phyloP scores from a whole-genome alignment of 2,888 invertebrate species.

The Acronicta leporina region DNA sequence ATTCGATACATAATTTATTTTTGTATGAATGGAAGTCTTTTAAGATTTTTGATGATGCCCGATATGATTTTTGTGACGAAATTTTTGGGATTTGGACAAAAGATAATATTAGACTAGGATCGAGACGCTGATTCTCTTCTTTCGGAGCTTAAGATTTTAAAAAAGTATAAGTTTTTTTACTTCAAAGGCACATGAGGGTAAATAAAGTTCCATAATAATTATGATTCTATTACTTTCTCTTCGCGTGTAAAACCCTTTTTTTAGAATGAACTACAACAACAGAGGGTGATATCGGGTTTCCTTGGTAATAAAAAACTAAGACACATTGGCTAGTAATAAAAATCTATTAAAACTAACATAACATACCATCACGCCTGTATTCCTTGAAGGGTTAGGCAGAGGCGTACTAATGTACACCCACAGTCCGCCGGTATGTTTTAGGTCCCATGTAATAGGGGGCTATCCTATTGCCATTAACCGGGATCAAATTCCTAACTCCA shows the following conservation, averaged over 20 bases:
- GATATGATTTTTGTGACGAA: slow-evolving; percentile 68
- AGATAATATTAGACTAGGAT: slow-evolving; percentile 33
- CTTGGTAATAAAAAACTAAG: background rate
- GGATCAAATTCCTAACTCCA: no score
- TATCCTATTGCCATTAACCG: no score
- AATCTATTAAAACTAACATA: no score
- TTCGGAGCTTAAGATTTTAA: background rate
- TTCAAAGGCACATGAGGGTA: no score
- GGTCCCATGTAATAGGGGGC: no score
- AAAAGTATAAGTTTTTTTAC: no score
- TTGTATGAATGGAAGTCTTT: slow-evolving; percentile 68
- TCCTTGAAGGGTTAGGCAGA: no score
- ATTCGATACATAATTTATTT: slow-evolving; percentile 81
- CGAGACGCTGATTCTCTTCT: slow-evolving; percentile 4
- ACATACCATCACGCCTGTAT: no score
- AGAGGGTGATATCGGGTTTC: background rate
- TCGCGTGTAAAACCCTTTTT: background rate
- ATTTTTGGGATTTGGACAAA: slow-evolving; percentile 55
- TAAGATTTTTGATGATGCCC: slow-evolving; percentile 63
- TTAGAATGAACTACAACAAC: background rate
- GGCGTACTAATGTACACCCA: no score
- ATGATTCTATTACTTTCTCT: no score
- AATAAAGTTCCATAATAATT: no score
- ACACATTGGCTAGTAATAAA: background rate
- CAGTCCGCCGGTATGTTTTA: no score